Conservation (phyloP, 1,140 invertebrate genomes). For the Drosophila virilis region DNA sequence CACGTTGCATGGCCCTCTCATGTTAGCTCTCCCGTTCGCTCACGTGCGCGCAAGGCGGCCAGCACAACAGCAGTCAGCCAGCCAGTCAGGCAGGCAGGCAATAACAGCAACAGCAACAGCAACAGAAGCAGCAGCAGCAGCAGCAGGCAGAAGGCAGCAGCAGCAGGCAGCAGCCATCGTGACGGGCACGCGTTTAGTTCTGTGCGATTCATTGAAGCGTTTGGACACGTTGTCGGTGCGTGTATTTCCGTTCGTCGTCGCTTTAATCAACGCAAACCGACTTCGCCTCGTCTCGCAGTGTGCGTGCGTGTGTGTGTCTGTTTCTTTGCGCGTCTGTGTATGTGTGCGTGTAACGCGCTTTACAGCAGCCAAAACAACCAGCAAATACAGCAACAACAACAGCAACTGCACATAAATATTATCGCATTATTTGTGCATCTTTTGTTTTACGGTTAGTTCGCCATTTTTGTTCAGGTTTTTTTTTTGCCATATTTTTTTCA, state of each 20-base stretch:
- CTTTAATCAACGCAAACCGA: constrained; percentile 32
- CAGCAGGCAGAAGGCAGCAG: constrained; percentile 22
- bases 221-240: constrained; percentile 65
- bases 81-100: constrained; percentile 14
- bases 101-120: constrained; percentile 6
- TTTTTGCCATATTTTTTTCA: constrained; percentile 67
- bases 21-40: constrained; percentile 3
- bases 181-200: constrained; percentile 61
- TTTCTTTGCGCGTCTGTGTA: constrained; percentile 17
- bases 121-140: neutral
- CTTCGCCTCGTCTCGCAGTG: constrained; percentile 20
- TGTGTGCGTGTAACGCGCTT: constrained; percentile 27
- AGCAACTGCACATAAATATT: constrained; percentile 36
- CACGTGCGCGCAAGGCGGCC: constrained; percentile 5
- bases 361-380: constrained; percentile 21
- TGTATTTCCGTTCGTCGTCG: constrained; percentile 20
- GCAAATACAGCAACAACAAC: constrained; percentile 11
- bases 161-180: constrained; percentile 13
- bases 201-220: constrained; percentile 73
- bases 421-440: constrained; percentile 23
- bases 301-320: constrained; percentile 10
- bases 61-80: constrained; percentile 15
- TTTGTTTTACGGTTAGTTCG: constrained; percentile 15
- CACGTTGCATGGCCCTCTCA: constrained; percentile 2
- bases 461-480: constrained; percentile 4